Evolutionary conservation across 2,888 invertebrate genomes (phyloP).

Genomic region (Ditula angustiorana): DNA sequence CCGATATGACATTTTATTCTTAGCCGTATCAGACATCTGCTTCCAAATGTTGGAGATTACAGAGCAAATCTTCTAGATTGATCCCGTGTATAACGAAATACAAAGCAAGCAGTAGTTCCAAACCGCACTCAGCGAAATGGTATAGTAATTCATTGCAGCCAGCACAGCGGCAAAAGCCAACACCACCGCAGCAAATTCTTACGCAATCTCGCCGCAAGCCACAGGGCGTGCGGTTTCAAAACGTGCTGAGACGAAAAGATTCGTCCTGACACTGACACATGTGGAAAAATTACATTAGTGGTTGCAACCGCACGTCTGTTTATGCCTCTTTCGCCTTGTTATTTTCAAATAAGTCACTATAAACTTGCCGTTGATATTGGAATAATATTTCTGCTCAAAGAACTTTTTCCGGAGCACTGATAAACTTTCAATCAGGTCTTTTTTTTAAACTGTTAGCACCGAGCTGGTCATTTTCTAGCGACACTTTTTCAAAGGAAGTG

Average conservation of each 20-base stretch:
- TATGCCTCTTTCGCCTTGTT: no score
- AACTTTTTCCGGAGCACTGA: no score
- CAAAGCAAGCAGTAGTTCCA: neutral
- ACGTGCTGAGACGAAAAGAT: slow-evolving; percentile 19
- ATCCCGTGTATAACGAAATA: neutral
- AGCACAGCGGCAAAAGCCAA: slow-evolving; percentile 10
- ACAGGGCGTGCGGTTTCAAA: slow-evolving; percentile 14
- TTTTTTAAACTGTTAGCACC: no score
- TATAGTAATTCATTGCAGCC: slow-evolving; percentile 17
- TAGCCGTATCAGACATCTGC: slow-evolving; percentile 18
- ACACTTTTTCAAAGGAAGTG: no score
- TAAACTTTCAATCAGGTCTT: no score
- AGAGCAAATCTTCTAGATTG: slow-evolving; percentile 5
- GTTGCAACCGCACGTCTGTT: neutral
- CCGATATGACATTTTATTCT: slow-evolving; percentile 29
- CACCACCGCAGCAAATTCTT: slow-evolving; percentile 12
- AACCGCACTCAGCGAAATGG: slow-evolving; percentile 6
- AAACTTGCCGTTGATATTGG: no score
- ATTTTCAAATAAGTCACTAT: no score
- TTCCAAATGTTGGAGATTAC: slow-evolving; percentile 20
- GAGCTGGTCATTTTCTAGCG: no score
- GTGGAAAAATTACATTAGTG: slow-evolving; percentile 19
- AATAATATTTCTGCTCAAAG: no score
- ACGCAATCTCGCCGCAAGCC: slow-evolving; percentile 18
- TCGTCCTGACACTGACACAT: slow-evolving; percentile 11